Base-by-base conservation (phyloP, 2,113 vertebrate species). In the Dasyornis broadbenti region DNA sequence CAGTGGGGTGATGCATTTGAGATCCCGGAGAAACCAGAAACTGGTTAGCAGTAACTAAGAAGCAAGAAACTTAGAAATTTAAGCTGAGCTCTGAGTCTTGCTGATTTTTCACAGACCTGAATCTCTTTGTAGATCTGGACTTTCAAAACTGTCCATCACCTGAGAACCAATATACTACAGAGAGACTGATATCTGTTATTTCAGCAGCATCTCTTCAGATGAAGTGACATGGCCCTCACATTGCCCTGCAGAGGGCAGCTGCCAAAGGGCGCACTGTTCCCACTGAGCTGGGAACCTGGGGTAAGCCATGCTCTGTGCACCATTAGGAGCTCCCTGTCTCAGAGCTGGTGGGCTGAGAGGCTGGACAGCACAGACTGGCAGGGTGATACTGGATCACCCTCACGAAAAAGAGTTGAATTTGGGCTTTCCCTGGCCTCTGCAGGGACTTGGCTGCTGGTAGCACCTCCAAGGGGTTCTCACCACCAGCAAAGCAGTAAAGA, bases 181-280 rank as follows among this genome's bases (percentile, higher is more conserved):
- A 57, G 85, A 65, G 31, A 9, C 50, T 24, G 40, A 28, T 82
- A 44, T 8, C 5, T 72, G n/a, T n/a, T n/a, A 20, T 60, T 76
- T 63, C 20, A 39, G 39, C 18, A 59, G 50, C 0, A 2, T 31
- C 24, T 89, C 31, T 72, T 76, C 33, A 49, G 53, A 37, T 1
- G 2, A 65, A 69, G 54, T 31, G 37, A 50, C 6, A 33, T 0
- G 2, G 33, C 28, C 20, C 11, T 68, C 28, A 22, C 10, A 1
- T 50, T 61, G n/a, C 33, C 72, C 27, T 19, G 22, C 31, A 13
- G 1, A 28, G 20, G 42, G 20, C 47, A 71, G 42, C 21, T 40
- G 57, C 56, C 22, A 30, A 14, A 18, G 40, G 14, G n/a, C n/a
- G n/a, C n/a, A n/a, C n/a, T n/a, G n/a, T n/a, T 8, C 33, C 0